Percentiles rank a stretch among this genome's conserved stretches.
Conservation (phyloP, 2,888 invertebrate genomes). For the Sesia bembeciformis region DNA sequence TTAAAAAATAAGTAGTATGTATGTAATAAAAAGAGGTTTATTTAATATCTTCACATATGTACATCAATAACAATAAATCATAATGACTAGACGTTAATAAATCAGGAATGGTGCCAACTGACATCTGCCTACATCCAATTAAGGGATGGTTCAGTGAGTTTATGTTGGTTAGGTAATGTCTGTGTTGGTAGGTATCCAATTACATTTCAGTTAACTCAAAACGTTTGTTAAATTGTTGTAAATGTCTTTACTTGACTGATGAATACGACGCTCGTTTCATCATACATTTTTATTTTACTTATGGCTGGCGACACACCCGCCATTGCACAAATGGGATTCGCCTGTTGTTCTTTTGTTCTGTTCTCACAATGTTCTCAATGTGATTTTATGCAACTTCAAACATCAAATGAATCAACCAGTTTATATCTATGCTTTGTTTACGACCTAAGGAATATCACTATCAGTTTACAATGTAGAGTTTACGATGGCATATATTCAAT, state of each 20-base stretch:
- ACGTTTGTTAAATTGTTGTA: conserved; percentile 53
- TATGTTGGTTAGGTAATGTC: background rate
- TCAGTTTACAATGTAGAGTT: conserved; percentile 8
- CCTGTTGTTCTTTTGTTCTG: no score
- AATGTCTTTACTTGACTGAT: conserved; percentile 32
- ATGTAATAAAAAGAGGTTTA: background rate
- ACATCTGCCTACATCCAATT: conserved; percentile 33
- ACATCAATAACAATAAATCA: background rate
- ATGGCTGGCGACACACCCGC: no score
- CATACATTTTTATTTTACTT: no score
- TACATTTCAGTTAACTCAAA: conserved; percentile 43
- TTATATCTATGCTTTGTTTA: no score
- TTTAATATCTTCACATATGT: background rate
- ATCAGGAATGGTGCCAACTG: conserved; percentile 16
- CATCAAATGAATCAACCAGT: no score
- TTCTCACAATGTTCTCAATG: no score
- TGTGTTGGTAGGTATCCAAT: conserved; percentile 37
- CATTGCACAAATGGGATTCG: no score
- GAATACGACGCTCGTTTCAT: background rate
- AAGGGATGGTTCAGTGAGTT: conserved; percentile 25
- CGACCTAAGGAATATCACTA: no score
- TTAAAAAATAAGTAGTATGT: no score
- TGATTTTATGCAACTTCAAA: no score
- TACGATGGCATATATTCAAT: conserved; percentile 37
- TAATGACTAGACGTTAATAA: conserved; percentile 13